These are phyloP conservation scores for Hesperia comma DNA, from an alignment of 2,888 invertebrate species.

Conservation along the genomic window DNA sequence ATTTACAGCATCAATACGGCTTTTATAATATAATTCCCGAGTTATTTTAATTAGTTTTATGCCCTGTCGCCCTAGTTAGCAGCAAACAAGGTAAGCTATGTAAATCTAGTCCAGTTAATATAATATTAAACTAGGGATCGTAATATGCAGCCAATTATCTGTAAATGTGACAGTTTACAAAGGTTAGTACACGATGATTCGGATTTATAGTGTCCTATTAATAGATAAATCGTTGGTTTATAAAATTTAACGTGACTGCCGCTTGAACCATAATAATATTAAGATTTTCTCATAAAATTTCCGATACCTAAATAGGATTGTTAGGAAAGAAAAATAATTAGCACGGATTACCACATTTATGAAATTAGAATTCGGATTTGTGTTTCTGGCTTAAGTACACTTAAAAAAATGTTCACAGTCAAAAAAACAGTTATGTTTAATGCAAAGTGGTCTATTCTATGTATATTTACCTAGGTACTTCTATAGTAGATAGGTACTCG, in stretches of 20 bases:
- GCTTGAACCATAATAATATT: no score
- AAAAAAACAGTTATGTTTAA: no score
- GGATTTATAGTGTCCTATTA: slow-evolving; percentile 13
- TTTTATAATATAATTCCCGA: slow-evolving; percentile 19
- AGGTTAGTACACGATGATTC: slow-evolving; percentile 23
- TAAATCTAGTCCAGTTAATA: slow-evolving; percentile 10
- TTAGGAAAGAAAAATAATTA: no score
- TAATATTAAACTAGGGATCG: slow-evolving; percentile 20
- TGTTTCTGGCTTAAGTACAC: no score
- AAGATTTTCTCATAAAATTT: slow-evolving; percentile 5
- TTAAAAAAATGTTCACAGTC: no score
- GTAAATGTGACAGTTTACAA: slow-evolving; percentile 31
- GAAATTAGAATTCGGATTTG: no score
- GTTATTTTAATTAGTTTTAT: slow-evolving; percentile 27
- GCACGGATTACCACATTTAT: no score
- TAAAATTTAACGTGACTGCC: slow-evolving; percentile 1
- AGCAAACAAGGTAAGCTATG: slow-evolving; percentile 8
- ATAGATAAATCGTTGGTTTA: slow-evolving; percentile 1
- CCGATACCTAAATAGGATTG: no score
- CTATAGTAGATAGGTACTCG: no score
- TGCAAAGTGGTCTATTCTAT: no score
- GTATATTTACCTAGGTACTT: no score
- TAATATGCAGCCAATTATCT: slow-evolving; percentile 26
- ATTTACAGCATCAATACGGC: not conserved
- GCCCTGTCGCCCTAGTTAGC: not conserved